These are phyloP conservation scores for Tokudaia tokunoshimensis DNA, from an alignment of 2,797 vertebrate species.

Conservation along the genomic window DNA sequence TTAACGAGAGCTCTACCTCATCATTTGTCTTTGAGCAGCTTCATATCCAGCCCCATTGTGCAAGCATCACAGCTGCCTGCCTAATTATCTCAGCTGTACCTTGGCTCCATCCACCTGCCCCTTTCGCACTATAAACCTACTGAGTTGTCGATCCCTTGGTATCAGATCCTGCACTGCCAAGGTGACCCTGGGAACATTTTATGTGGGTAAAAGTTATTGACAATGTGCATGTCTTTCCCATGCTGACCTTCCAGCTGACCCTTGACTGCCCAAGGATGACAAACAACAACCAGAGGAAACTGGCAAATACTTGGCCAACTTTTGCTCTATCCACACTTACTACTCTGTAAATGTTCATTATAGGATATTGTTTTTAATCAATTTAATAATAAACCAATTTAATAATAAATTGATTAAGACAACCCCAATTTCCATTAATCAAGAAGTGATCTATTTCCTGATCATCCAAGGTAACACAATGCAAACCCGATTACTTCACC, in stretches of 20 bases:
- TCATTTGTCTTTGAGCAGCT: slow-evolving; percentile 51
- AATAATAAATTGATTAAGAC: background rate
- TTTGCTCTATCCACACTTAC: slow-evolving; percentile 21
- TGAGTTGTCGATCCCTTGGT: slow-evolving; percentile 34
- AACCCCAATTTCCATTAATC: background rate
- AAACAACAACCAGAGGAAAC: background rate
- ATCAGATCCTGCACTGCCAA: background rate
- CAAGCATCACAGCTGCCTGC: slow-evolving; percentile 29
- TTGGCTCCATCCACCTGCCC: slow-evolving; percentile 40
- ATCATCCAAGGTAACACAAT: background rate
- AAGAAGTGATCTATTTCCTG: slow-evolving; percentile 24
- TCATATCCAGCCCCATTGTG: background rate
- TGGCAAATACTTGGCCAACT: background rate
- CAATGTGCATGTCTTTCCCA: background rate
- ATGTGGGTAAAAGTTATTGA: slow-evolving; percentile 39
- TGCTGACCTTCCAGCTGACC: background rate
- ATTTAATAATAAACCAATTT: background rate
- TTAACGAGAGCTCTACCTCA: slow-evolving; percentile 43
- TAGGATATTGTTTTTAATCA: background rate
- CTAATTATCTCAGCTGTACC: slow-evolving; percentile 8
- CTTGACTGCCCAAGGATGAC: background rate
- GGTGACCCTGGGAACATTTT: slow-evolving; percentile 49
- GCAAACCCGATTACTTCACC: background rate
- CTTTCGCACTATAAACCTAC: background rate
- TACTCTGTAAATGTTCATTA: background rate